A percentile compares a stretch with the other conserved stretches of the same genome.
These are phyloP conservation scores for Pachydiplax longipennis DNA, from an alignment of 2,888 invertebrate species.

Conservation along the genomic window DNA sequence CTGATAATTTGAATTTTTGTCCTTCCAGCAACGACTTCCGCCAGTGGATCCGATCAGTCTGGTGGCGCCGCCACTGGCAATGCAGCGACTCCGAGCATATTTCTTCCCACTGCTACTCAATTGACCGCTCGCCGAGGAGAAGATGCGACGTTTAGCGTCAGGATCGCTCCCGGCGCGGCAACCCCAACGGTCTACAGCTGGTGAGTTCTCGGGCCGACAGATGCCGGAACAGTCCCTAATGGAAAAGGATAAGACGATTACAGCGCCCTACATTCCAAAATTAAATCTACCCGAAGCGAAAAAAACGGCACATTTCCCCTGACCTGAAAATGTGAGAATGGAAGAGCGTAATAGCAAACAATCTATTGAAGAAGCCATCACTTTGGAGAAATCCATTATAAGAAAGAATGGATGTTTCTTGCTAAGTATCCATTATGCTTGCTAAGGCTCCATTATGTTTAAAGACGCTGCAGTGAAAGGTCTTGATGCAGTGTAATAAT, in stretches of 20 bases:
- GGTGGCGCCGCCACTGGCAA: slow-evolving; percentile 19
- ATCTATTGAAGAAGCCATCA: no score
- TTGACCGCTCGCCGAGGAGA: slow-evolving; percentile 17
- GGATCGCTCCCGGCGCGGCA: background rate
- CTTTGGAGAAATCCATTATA: no score
- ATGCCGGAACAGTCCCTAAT: background rate
- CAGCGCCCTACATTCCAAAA: background rate
- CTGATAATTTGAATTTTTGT: background rate
- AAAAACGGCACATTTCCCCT: background rate
- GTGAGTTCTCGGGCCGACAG: slow-evolving; percentile 13
- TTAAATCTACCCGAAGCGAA: background rate
- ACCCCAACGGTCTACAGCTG: background rate
- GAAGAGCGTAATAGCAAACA: no score
- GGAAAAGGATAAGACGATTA: background rate
- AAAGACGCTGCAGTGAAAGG: no score
- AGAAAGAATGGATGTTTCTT: no score
- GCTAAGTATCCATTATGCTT: no score
- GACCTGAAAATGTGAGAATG: no score
- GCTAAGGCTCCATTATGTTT: no score
- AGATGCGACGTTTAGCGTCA: slow-evolving; percentile 24
- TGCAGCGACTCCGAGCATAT: background rate
- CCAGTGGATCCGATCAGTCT: slow-evolving; percentile 6
- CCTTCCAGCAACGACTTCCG: background rate
- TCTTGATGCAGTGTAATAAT: no score
- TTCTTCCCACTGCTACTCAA: background rate